Percentiles rank a stretch among this genome's conserved stretches.
phyloP scores from a whole-genome alignment of 1,140 invertebrate genomes.

The Drosophila cardini region DNA sequence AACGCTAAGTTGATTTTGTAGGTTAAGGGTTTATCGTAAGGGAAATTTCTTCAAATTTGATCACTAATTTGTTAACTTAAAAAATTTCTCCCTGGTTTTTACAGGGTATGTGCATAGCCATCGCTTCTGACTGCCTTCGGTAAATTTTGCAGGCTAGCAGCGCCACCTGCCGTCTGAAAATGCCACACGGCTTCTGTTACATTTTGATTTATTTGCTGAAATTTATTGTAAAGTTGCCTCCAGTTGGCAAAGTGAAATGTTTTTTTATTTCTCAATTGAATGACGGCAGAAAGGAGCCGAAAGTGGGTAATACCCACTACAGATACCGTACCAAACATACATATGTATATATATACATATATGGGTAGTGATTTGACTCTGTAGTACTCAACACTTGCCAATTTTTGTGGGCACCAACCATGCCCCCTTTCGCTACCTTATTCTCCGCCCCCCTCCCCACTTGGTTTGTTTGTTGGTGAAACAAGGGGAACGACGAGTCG shows the following conservation, averaged over 20 bases:
- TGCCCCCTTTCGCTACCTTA: background rate
- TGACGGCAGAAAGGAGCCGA: background rate
- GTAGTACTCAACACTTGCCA: conserved; percentile 40
- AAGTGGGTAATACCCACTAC: conserved; percentile 23
- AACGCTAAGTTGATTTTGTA: too few species aligned
- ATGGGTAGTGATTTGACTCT: conserved; percentile 25
- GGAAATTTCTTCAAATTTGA: too few species aligned
- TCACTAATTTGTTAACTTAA: too few species aligned
- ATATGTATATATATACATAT: background rate
- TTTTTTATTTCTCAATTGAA: background rate
- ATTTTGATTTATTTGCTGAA: conserved; percentile 82
- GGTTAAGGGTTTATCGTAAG: too few species aligned
- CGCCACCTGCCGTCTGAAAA: conserved; percentile 76
- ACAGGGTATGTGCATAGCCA: background rate
- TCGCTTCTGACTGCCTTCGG: conserved; percentile 4
- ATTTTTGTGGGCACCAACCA: background rate
- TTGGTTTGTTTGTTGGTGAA: background rate
- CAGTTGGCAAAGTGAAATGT: conserved; percentile 47
- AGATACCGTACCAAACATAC: conserved; percentile 29
- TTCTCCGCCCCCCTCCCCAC: background rate
- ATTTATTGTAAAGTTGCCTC: conserved; percentile 76
- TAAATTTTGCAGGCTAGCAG: conserved; percentile 17
- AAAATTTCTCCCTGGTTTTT: background rate
- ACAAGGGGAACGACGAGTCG: conserved; percentile 11
- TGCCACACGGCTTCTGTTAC: conserved; percentile 77